A percentile compares a stretch with the other conserved stretches of the same genome.
These are phyloP conservation scores for Laodelphax striatellus DNA, from an alignment of 1,140 invertebrate species.

Conservation along the genomic window DNA sequence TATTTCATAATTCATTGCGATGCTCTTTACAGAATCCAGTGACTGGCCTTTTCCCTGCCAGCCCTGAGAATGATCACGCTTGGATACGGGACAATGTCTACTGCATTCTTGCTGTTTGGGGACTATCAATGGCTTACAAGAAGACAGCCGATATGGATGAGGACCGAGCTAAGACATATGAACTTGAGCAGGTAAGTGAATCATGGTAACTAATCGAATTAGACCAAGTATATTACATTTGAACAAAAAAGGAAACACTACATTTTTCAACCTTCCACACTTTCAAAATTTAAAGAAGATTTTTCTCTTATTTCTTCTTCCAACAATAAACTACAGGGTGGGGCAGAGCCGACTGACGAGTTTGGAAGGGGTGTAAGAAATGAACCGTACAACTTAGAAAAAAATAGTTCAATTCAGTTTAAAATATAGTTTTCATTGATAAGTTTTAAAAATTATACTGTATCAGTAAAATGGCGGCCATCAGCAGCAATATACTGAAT, in stretches of 20 bases:
- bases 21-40: constrained; percentile 63
- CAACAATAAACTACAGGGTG: too few species aligned
- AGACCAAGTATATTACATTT: too few species aligned
- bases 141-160: constrained; percentile 98
- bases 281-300: background rate
- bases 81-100: constrained; percentile 99
- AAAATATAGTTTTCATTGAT: too few species aligned
- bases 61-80: constrained; percentile 78
- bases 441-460: too few species aligned
- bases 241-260: background rate
- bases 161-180: constrained; percentile 94
- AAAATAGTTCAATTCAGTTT: too few species aligned
- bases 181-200: constrained; percentile 70
- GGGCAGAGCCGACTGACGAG: too few species aligned
- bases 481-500: too few species aligned
- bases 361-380: too few species aligned
- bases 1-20: background rate
- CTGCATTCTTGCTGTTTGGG: constrained; percentile 94
- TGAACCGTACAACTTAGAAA: too few species aligned
- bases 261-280: background rate
- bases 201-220: too few species aligned
- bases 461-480: too few species aligned
- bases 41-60: constrained; percentile 83
- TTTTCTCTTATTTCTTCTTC: too few species aligned
- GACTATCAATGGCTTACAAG: constrained; percentile 93